These are phyloP conservation scores for Drosophila yakuba DNA, from an alignment of 1,140 invertebrate species.

Conservation along the genomic window DNA sequence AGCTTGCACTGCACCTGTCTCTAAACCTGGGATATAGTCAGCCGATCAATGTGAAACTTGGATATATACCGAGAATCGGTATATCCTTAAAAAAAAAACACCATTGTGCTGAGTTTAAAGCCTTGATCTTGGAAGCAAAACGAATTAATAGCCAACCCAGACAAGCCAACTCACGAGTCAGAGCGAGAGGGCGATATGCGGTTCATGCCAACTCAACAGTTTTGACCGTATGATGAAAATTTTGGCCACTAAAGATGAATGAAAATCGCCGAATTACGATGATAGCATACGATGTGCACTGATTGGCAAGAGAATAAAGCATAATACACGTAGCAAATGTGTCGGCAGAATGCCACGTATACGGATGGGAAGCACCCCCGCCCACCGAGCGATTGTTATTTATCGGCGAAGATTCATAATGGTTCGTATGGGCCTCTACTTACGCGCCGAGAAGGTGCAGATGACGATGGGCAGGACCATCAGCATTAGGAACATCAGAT, in stretches of 20 bases:
- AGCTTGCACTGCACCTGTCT: background rate
- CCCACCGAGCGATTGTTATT: conserved; percentile 1
- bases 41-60: background rate
- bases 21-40: background rate
- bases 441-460: conserved; percentile 86
- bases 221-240: conserved; percentile 12
- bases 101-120: background rate
- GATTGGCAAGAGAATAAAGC: background rate
- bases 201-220: conserved; percentile 70
- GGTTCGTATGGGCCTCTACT: conserved; percentile 55
- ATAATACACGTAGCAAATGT: conserved; percentile 23
- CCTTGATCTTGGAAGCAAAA: background rate
- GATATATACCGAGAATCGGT: background rate
- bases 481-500: conserved; percentile 86
- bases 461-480: conserved; percentile 86
- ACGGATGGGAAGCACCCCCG: conserved; percentile 8
- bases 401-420: background rate
- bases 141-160: background rate
- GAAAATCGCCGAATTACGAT: conserved; percentile 13
- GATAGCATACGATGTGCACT: background rate
- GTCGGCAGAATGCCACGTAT: conserved; percentile 33
- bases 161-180: conserved; percentile 11
- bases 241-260: conserved; percentile 14
- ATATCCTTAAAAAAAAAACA: background rate
- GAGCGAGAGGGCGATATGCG: conserved; percentile 36